Conservation (phyloP, 2,113 vertebrate genomes). For the Hydrolagus affinis region DNA sequence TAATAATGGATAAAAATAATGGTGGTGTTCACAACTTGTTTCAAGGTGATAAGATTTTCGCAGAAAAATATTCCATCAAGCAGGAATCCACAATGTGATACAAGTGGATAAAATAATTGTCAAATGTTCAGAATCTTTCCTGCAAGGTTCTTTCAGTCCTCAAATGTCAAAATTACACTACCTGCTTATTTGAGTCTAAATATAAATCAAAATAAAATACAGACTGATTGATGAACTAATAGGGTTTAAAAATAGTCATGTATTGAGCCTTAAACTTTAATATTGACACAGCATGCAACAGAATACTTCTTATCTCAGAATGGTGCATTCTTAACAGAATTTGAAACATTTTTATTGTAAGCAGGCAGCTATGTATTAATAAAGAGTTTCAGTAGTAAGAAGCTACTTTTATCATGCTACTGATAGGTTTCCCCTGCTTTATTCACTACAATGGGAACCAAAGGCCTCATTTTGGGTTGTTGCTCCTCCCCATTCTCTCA, state of each 20-base stretch:
- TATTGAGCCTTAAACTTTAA: neutral
- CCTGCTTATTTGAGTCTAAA: neutral
- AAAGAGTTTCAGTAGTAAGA: neutral
- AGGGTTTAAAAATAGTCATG: neutral
- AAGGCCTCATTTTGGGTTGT: neutral
- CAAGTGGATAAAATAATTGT: neutral
- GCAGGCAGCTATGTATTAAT: neutral
- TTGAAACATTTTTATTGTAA: neutral
- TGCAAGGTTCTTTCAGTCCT: neutral
- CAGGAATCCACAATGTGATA: neutral
- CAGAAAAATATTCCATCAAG: neutral
- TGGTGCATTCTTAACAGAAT: constrained; percentile 1
- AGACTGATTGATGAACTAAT: neutral
- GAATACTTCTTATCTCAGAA: neutral
- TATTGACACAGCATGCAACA: constrained; percentile 12
- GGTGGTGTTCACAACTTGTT: constrained; percentile 2
- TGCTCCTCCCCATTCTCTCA: neutral
- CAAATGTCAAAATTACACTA: neutral
- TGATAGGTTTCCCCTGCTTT: neutral
- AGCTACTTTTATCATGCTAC: neutral
- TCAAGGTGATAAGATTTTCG: neutral
- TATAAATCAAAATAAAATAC: neutral
- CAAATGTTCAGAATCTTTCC: neutral
- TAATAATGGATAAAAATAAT: neutral
- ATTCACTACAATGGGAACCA: neutral